Evolutionary conservation across 2,113 vertebrate genomes (phyloP).

Genomic region (Glareola pratincola): DNA sequence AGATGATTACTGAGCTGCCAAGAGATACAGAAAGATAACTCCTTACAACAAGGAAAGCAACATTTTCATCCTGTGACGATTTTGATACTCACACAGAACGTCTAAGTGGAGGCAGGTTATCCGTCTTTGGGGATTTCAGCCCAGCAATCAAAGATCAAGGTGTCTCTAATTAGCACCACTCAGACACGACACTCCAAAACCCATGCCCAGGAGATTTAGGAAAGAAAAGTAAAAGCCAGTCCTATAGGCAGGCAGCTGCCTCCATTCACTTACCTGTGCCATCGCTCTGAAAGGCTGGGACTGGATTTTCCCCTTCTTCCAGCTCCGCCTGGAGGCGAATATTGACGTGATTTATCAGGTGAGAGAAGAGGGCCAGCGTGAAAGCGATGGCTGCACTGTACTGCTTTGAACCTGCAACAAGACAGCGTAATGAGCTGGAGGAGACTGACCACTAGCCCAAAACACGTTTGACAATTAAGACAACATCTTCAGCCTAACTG

Average conservation of each 20-base stretch:
- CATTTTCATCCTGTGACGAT: neutral
- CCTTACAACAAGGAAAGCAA: neutral
- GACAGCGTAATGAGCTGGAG: neutral
- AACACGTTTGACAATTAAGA: fast-evolving
- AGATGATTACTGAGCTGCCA: neutral
- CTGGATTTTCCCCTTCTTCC: slow-evolving; percentile 88
- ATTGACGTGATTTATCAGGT: slow-evolving; percentile 96
- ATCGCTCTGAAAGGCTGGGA: slow-evolving; percentile 83
- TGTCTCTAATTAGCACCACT: neutral
- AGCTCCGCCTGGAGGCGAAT: slow-evolving; percentile 95
- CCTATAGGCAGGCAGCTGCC: fast-evolving
- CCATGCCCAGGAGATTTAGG: neutral
- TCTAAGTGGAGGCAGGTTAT: neutral
- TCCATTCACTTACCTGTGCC: slow-evolving; percentile 67
- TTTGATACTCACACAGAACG: neutral
- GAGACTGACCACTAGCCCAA: neutral
- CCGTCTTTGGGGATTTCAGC: neutral
- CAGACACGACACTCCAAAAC: neutral
- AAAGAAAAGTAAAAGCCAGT: neutral
- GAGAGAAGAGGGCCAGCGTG: slow-evolving; percentile 95
- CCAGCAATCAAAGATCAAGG: neutral
- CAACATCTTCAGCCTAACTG: neutral
- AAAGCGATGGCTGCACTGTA: slow-evolving; percentile 97
- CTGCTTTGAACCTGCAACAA: slow-evolving; percentile 87
- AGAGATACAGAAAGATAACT: neutral